Evolutionary conservation across 1,140 invertebrate species (phyloP), one percentile per base, ranked within the genome.

Genomic region (Drosophila nigrodunni): DNA sequence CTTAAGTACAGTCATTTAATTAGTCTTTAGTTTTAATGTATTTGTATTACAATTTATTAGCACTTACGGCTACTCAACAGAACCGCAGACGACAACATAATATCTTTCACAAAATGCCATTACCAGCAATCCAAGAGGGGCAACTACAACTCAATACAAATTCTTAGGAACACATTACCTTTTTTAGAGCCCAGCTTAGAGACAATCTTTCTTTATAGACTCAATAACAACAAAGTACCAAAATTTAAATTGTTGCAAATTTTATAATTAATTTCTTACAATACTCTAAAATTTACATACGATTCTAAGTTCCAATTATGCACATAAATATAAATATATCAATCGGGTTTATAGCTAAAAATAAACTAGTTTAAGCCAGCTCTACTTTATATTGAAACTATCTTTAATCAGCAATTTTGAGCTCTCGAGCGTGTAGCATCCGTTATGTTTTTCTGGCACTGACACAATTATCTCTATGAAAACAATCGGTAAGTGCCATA

Each of bases 21-120:
- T 88, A 89, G 85, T 89, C 85, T 89, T 88, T 88, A 88, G 77
- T 89, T 88, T 88, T 88, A 88, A 88, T 88, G 83, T 78, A 88
- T 88, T 89, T 88, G 83, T 88, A 88, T 88, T 89, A 89, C 85
- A 88, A 88, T 88, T 88, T 88, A 88, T 88, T 87, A 87, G 80
- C 83, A 74, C 85, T 80, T 83, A 77, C 75, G 62, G 72, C 72
- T 54, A 37, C 73, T 69, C 78, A 77, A 30, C 71, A 39, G 37
- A 66, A 50, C 74, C 44, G 4, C 66, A 73, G 74, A 50, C n/a
- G 10, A 52, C 73, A 49, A 65, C 73, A 54, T 37, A 43, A 10
- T 70, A 21, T 58, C 69, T 57, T 55, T 30, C 30, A 65, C 59
- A 61, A 66, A 77, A 57, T 77, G 73, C 59, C 79, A 82, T 82